These are phyloP conservation scores for Muschampia plurimacula DNA, from an alignment of 2,888 invertebrate species.

Conservation along the genomic window DNA sequence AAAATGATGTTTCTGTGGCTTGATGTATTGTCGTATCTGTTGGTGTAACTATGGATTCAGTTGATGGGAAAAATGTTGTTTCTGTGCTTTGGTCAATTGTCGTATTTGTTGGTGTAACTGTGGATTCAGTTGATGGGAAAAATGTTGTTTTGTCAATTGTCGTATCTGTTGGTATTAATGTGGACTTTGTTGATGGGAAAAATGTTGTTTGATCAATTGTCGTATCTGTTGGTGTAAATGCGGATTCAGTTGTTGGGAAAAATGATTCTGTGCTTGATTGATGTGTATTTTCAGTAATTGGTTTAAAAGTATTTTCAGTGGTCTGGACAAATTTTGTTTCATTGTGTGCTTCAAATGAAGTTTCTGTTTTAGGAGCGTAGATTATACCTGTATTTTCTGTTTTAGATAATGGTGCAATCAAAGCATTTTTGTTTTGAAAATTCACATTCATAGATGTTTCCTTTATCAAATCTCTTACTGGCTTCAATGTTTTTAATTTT, in stretches of 20 bases:
- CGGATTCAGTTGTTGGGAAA: no score
- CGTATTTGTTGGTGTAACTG: no score
- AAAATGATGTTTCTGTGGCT: no score
- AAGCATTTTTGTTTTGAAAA: neutral
- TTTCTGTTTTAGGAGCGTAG: neutral
- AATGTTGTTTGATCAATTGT: slow-evolving; percentile 15
- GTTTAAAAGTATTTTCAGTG: neutral
- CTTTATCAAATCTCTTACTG: neutral
- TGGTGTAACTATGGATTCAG: no score
- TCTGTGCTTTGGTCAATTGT: neutral
- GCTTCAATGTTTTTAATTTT: neutral
- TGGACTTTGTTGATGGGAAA: neutral
- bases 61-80: no score
- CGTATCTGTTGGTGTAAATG: neutral
- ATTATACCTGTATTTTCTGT: neutral
- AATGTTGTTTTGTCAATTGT: neutral
- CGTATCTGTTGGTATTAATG: neutral
- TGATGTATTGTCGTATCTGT: no score
- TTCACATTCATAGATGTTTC: neutral
- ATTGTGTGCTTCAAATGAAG: neutral
- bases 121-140: no score
- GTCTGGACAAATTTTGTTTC: neutral
- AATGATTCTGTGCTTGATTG: no score
- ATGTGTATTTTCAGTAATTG: neutral
- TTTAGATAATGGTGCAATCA: no score